A percentile compares a stretch with the other conserved stretches of the same genome.
Conservation (phyloP, 2,113 vertebrate genomes). For the Muntiacus muntjak region DNA sequence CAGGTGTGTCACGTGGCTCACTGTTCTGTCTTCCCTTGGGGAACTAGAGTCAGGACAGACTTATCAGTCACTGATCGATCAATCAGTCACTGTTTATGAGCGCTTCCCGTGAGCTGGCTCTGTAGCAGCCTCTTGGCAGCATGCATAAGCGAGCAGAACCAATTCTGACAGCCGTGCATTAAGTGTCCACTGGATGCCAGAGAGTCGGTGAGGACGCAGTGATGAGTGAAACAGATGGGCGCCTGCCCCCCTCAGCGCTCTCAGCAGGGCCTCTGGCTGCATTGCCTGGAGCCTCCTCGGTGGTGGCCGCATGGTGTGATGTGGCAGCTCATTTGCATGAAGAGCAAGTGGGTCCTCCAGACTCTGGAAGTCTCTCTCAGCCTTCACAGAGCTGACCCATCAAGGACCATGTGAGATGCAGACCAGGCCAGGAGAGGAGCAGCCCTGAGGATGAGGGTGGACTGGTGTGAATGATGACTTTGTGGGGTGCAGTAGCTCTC, state of each 20-base stretch:
- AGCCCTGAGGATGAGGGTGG: neutral
- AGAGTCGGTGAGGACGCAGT: neutral
- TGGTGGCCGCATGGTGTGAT: neutral
- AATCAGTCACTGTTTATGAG: neutral
- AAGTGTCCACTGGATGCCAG: neutral
- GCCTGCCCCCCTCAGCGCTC: neutral
- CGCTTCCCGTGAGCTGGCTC: neutral
- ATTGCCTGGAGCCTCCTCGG: neutral
- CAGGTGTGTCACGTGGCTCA: neutral
- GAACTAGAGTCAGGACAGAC: neutral
- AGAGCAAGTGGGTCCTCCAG: neutral
- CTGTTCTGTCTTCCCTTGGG: neutral
- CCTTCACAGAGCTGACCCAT: neutral
- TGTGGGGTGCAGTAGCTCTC: neutral
- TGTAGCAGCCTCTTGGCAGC: neutral
- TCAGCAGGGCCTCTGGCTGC: neutral
- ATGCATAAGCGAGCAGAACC: neutral
- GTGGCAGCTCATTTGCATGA: neutral
- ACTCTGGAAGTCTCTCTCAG: neutral
- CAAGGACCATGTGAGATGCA: neutral
- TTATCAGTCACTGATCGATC: neutral
- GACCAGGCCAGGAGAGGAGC: neutral
- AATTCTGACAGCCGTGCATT: constrained; percentile 9
- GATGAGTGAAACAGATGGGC: neutral
- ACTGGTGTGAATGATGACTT: neutral